A percentile compares a stretch with the other conserved stretches of the same genome.
These are phyloP conservation scores for Colossoma macropomum DNA, from an alignment of 2,113 vertebrate genomes.

Conservation along the genomic window DNA sequence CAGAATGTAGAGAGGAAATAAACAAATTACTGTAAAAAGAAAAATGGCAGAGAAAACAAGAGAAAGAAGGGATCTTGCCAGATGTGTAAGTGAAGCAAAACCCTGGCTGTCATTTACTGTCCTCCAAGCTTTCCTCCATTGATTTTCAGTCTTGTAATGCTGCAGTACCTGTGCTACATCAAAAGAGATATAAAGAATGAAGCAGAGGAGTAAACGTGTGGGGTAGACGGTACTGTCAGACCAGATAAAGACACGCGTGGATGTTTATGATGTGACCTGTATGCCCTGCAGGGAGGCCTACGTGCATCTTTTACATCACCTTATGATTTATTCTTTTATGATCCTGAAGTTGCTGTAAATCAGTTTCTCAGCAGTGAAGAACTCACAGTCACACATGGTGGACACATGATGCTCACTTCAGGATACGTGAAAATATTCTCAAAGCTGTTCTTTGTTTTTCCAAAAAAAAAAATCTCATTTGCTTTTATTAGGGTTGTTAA, in stretches of 20 bases:
- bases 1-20: background rate
- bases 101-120: background rate
- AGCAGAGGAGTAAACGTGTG: background rate
- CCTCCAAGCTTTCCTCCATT: background rate
- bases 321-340: background rate
- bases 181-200: background rate
- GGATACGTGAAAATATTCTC: background rate
- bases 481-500: background rate
- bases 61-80: background rate
- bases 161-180: slow-evolving; percentile 1
- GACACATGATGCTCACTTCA: background rate
- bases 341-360: background rate
- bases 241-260: slow-evolving; percentile 5
- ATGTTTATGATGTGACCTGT: slow-evolving; percentile 17
- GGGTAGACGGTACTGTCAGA: slow-evolving; percentile 31
- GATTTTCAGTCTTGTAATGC: slow-evolving; percentile 24
- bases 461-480: background rate
- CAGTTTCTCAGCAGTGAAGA: background rate
- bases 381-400: background rate
- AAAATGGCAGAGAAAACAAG: background rate
- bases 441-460: background rate
- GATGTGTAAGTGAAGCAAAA: background rate
- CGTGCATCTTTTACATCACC: background rate
- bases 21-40: background rate
- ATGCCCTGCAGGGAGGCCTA: slow-evolving; percentile 14